Base-by-base conservation (phyloP, 1,140 invertebrate species). In the Cylas formicarius region DNA sequence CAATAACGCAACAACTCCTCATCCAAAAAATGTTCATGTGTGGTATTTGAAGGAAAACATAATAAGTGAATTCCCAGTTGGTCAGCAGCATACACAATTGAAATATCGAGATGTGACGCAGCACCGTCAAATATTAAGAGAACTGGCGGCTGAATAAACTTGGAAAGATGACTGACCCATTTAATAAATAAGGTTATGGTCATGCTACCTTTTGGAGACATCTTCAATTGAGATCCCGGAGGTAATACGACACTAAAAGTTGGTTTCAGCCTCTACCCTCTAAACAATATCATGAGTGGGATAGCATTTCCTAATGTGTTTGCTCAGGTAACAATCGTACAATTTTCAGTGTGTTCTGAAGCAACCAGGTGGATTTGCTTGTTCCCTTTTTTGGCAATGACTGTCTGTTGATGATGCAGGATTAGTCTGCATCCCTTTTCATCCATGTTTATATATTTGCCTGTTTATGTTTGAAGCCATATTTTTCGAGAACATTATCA, bases 121-220 rank as follows among this genome's bases (percentile, higher is more conserved):
- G 60, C 65, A 0, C 64, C 61, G 57, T 67, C 65, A 48, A 67
- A 64, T 27, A 67, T 61, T 1, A 67, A 29, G 9, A 68, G 32
- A n/a, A 39, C 4, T 17, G 36, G 50, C 48, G 50, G 52, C 24
- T 55, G 61, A 29, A 48, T 17, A 32, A 43, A 19, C 47, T 61
- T 67, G 34, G 36, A 46, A n/a, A 67, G 53, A 49, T 67, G 61
- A 1, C 63, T 23, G 2, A 66, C 38, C 49, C 61, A 67, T 5
- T 59, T 46, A 16, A 55, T 37, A 48, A 67, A 67, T 28, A 59
- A 24, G 32, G 48, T 34, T 18, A 22, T 52, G 11, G 60, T 67
- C 61, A 68, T 70, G 35, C 53, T 57, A 8, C 64, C 63, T 55
- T 66, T 63, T 20, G 54, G 45, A 16, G 59, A 48, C 57, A 66